Evolutionary conservation across 2,113 vertebrate species (phyloP), one percentile per base, ranked within the genome.

Genomic region (Gallinago jamesoni): DNA sequence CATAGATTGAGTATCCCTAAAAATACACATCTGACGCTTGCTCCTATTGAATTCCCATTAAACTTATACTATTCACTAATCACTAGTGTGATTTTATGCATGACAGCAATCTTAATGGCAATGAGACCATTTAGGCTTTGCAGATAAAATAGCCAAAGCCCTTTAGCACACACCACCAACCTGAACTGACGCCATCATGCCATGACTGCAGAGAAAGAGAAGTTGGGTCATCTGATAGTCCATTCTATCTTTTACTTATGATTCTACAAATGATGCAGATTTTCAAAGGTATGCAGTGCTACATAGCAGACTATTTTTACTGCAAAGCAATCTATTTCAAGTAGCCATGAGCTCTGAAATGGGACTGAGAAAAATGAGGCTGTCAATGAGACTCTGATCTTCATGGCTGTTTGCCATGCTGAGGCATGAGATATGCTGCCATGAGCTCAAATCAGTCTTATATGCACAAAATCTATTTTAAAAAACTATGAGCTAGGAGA

Each of bases 301-400:
- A 35, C 50, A 64, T 1, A 80, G 50, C 14, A 75, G 47, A 47
- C 33, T 76, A 53, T 80, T 91, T 73, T 80, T 66, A 86, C 89
- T 79, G 59, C 55, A 77, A 31, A 90, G 28, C 31, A 77, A 19
- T 79, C 52, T 77, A 76, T 86, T 95, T 89, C 79, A 86, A 85
- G 63, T 86, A 74, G 37, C 75, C 37, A 8, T 47, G 63, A 70
- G 28, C n/a, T 95, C 93, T 95, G 85, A 93, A 96, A 88, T 83
- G 80, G 55, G 33, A 33, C 63, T 67, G 67, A 91, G 75, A 94
- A 95, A 90, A 95, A 85, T 88, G n/a, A 90, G 50, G 50, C 16
- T 93, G 75, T 74, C 87, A 90, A 50, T 12, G 47, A 90, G 72
- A 86, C 55, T 37, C 31, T 56, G 66, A 88, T 91, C 78, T 91